These are phyloP conservation scores for Boloria euphrosyne DNA, from an alignment of 2,888 invertebrate genomes.

Conservation along the genomic window DNA sequence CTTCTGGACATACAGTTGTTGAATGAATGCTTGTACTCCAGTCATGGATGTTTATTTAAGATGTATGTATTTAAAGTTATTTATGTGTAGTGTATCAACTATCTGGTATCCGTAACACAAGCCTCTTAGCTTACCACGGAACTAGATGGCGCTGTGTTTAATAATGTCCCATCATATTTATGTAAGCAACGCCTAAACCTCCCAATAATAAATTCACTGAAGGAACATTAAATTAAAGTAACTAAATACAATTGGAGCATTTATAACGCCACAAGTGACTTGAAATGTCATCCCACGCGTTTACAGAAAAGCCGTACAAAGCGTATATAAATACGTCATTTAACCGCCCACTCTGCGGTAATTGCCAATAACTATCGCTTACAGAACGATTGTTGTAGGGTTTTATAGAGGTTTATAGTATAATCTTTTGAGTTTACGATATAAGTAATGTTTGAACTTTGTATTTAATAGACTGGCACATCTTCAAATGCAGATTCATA, in stretches of 20 bases:
- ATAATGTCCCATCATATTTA: too few species aligned
- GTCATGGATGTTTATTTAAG: too few species aligned
- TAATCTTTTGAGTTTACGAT: constrained; percentile 14
- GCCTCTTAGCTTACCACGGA: too few species aligned
- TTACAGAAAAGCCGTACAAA: constrained; percentile 11
- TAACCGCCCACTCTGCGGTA: constrained; percentile 16
- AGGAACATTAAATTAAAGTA: neutral
- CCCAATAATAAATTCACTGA: neutral
- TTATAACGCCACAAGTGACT: constrained; percentile 8
- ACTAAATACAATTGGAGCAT: constrained; percentile 2
- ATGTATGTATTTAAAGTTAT: too few species aligned
- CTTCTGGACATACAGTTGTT: too few species aligned
- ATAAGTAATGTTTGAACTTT: constrained; percentile 1
- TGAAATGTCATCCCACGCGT: constrained; percentile 17
- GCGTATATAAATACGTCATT: constrained; percentile 23
- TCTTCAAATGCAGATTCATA: too few species aligned
- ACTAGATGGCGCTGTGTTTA: too few species aligned
- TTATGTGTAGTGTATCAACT: too few species aligned
- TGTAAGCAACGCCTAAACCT: too few species aligned
- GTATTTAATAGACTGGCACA: neutral
- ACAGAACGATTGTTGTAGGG: constrained; percentile 18
- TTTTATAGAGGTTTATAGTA: constrained; percentile 15
- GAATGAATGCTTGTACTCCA: too few species aligned
- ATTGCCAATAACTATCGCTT: constrained; percentile 19
- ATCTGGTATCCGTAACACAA: too few species aligned